Evolutionary conservation across 2,797 vertebrate species (phyloP).

Genomic region (Protosalanx chinensis): DNA sequence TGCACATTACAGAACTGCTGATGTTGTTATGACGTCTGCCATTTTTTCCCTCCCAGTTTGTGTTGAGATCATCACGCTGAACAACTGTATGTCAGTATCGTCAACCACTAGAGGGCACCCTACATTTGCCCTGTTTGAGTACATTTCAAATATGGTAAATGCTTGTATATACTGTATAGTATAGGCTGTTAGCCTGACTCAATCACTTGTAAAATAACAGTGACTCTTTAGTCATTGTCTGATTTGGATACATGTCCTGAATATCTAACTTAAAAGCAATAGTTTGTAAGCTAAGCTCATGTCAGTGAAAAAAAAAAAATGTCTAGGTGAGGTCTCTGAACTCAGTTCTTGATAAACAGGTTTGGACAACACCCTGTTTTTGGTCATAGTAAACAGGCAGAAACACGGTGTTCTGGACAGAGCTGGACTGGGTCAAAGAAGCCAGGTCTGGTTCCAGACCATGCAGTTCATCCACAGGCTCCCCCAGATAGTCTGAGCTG

Average conservation of each 20-base stretch:
- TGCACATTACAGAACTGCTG: background rate
- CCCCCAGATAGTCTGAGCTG: conserved; percentile 33
- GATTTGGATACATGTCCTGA: background rate
- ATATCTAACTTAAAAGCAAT: too few species aligned
- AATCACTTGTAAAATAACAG: background rate
- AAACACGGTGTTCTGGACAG: conserved; percentile 31
- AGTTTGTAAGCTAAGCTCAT: too few species aligned
- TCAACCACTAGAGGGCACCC: conserved; percentile 41
- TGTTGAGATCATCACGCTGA: background rate
- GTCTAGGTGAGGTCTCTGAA: conserved; percentile 30
- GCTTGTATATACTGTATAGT: too few species aligned
- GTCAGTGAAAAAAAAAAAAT: background rate
- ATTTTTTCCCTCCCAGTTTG: too few species aligned
- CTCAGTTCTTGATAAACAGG: conserved; percentile 40
- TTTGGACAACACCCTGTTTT: conserved; percentile 36
- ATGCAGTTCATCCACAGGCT: conserved; percentile 55
- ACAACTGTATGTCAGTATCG: background rate
- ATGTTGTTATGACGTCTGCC: background rate
- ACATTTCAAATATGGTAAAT: too few species aligned
- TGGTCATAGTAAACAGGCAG: background rate
- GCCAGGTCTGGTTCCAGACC: conserved; percentile 36
- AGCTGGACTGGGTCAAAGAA: conserved; percentile 24
- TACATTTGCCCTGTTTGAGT: too few species aligned
- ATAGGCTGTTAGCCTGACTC: background rate
- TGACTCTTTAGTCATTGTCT: background rate